These are phyloP conservation scores for Triops cancriformis DNA, from an alignment of 1,140 invertebrate species.

Conservation along the genomic window DNA sequence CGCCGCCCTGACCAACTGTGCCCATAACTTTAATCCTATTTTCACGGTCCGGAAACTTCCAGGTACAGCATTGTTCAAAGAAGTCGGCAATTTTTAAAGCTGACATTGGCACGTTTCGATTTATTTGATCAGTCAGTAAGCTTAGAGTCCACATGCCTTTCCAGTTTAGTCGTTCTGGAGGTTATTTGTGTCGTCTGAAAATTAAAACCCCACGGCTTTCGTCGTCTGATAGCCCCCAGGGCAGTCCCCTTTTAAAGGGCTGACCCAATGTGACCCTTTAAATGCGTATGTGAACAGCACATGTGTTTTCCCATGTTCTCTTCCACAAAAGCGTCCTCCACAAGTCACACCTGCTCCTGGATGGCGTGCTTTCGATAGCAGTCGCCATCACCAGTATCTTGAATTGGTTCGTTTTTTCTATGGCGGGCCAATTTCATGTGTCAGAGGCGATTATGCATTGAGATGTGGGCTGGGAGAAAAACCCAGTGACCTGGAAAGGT, in stretches of 20 bases:
- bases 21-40: not conserved
- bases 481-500: not conserved
- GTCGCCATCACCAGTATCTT: too few species aligned
- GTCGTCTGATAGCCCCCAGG: not conserved
- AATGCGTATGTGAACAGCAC: conserved; percentile 9
- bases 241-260: not conserved
- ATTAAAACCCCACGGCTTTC: conserved; percentile 3
- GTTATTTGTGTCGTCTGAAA: not conserved
- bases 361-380: not conserved
- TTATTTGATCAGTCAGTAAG: not conserved
- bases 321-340: conserved; percentile 2
- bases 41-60: not conserved
- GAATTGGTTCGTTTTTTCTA: too few species aligned
- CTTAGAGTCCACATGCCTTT: not conserved
- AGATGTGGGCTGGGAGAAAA: not conserved
- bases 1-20: not conserved
- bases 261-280: conserved; percentile 13
- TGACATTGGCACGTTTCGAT: not conserved
- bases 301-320: not conserved
- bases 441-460: too few species aligned
- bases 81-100: not conserved
- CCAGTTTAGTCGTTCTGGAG: not conserved
- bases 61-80: not conserved
- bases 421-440: too few species aligned
- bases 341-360: not conserved